Evolutionary conservation across 2,888 invertebrate genomes (phyloP), one percentile per base, ranked within the genome.

Genomic region (Mermis nigrescens): DNA sequence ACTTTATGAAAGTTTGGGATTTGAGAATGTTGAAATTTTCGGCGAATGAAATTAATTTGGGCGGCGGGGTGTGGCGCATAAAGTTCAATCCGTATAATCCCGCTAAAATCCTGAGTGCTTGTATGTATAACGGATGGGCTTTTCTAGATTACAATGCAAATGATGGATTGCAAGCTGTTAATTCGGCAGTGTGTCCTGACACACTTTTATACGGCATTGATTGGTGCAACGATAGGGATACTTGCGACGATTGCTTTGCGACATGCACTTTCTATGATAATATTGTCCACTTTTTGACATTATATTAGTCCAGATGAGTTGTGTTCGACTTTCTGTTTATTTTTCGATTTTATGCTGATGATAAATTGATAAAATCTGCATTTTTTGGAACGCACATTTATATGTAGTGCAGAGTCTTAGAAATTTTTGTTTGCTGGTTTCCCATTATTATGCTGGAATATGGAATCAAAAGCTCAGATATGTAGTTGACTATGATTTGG

Each of bases 101-200:
- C n/a, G 12, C 38, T 12, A 12, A 38, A 38, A 15, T 38, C 12
- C 38, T 38, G 38, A 15, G 38, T 24, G 12, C 51, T 24, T 48
- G 51, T 24, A 48, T 48, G 51, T 48, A 48, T 24, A 48, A 48
- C 26, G 51, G 51, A 48, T 48, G 51, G 51, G 15, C n/a, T 24
- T 12, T 48, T 12, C 7, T 48, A 24, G 51, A 48, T 7, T 19
- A 7, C 24, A 24, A 22, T 24, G 7, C 7, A 7, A 7, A 7
- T 19, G 51, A 24, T 12, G 24, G 7, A 48, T 48, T 24, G 51
- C 12, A 22, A 48, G 7, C 7, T 12, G 7, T 22, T 24, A 24
- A 12, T 7, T 7, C 12, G 19, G 51, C 12, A 12, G 7, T 7
- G 12, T 48, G 7, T 24, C 7, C 7, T 48, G 51, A 12, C 7